Evolutionary conservation across 2,888 invertebrate genomes (phyloP).

Genomic region (Smittia sp.): DNA sequence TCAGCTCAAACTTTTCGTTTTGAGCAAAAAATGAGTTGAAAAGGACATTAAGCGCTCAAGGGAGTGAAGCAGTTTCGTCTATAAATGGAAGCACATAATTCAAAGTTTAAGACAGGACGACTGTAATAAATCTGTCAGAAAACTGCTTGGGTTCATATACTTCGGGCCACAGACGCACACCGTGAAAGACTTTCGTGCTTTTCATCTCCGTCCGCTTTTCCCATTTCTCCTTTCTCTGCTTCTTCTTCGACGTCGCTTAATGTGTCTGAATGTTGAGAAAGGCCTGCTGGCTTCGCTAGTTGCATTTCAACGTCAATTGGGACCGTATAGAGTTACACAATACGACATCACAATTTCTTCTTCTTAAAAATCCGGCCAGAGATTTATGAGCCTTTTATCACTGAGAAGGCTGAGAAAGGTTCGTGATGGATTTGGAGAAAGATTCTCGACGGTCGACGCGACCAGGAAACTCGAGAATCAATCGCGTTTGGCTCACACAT

Average conservation of each 20-base stretch:
- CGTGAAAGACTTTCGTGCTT: constrained; percentile 11
- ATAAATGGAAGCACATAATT: constrained; percentile 39
- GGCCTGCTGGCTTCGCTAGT: constrained; percentile 27
- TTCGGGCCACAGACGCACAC: background rate
- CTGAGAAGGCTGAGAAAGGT: background rate
- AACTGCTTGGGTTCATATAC: constrained; percentile 37
- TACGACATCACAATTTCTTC: constrained; percentile 31
- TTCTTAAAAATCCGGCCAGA: background rate
- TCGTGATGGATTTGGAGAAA: constrained; percentile 26
- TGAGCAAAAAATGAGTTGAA: constrained; percentile 1
- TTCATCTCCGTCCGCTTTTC: background rate
- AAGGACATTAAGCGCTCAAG: constrained; percentile 32
- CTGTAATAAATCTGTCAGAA: constrained; percentile 41
- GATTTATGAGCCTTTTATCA: constrained; percentile 38
- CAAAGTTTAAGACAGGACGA: constrained; percentile 40
- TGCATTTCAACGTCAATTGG: background rate
- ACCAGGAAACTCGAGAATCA: background rate
- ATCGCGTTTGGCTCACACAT: no score
- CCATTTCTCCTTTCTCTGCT: background rate
- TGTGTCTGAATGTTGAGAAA: constrained; percentile 33
- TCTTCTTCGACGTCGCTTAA: background rate
- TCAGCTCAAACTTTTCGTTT: background rate
- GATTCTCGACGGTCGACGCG: background rate
- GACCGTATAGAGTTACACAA: constrained; percentile 32
- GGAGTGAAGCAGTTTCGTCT: constrained; percentile 29